A percentile compares a stretch with the other conserved stretches of the same genome.
phyloP scores from a whole-genome alignment of 2,113 vertebrate species.

The Forbesichthys agassizii region DNA sequence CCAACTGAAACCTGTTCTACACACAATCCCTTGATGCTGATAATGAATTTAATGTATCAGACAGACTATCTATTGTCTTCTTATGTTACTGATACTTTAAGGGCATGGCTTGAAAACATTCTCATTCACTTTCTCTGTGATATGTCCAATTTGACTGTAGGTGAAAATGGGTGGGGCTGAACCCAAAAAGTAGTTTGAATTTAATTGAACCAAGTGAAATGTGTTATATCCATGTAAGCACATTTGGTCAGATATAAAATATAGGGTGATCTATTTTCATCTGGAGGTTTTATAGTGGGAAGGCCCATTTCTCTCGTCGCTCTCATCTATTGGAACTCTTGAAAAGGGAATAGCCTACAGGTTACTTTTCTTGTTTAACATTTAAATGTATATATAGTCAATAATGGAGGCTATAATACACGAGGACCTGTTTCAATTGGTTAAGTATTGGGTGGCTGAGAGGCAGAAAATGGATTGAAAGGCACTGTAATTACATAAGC shows the following conservation, averaged over 20 bases:
- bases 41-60: conserved; percentile 48
- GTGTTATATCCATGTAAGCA: no score
- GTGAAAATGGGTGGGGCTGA: no score
- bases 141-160: no score
- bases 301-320: neutral
- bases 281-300: no score
- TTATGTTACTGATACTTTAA: conserved; percentile 58
- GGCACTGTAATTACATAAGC: conserved; percentile 73
- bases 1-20: conserved; percentile 41
- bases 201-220: no score
- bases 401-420: conserved; percentile 61
- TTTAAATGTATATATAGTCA: conserved; percentile 61
- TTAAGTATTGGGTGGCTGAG: conserved; percentile 75
- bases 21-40: neutral
- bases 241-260: no score
- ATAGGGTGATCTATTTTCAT: no score
- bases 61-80: conserved; percentile 64
- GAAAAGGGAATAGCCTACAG: conserved; percentile 13
- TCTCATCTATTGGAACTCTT: conserved; percentile 31
- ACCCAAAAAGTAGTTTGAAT: no score
- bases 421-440: conserved; percentile 63
- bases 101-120: conserved; percentile 31
- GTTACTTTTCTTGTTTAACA: conserved; percentile 35
- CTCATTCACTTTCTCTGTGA: conserved; percentile 5
- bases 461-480: conserved; percentile 63